These are phyloP conservation scores for Xiphorhynchus erythropygius DNA, from an alignment of 2,797 vertebrate genomes.

Conservation along the genomic window DNA sequence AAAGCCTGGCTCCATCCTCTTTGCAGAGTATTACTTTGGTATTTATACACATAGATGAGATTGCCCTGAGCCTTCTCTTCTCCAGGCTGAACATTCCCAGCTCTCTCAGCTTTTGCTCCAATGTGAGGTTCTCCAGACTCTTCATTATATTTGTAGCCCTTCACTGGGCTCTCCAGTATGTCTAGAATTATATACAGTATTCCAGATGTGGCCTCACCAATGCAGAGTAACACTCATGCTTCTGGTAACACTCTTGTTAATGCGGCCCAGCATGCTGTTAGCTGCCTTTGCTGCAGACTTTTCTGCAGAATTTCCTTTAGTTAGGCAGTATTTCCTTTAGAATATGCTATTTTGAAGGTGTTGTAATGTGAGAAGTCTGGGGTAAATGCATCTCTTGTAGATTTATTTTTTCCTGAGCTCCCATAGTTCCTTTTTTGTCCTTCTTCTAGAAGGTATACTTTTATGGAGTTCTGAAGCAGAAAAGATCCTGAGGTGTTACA, in stretches of 20 bases:
- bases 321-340: background rate
- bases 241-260: background rate
- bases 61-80: background rate
- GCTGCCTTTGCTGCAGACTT: background rate
- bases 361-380: background rate
- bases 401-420: background rate
- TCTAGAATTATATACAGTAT: background rate
- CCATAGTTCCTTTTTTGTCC: background rate
- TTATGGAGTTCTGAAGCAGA: background rate
- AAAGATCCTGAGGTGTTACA: background rate
- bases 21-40: background rate
- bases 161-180: background rate
- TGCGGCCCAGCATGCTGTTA: background rate
- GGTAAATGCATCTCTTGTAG: background rate
- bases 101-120: background rate
- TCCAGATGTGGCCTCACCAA: background rate
- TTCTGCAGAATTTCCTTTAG: background rate
- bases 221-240: background rate
- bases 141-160: background rate
- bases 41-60: background rate
- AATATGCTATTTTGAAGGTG: background rate
- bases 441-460: background rate
- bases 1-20: background rate
- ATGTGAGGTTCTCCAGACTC: background rate
- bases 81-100: background rate